Base-by-base conservation (phyloP, 1,140 invertebrate genomes). In the silkworm (Bombyx mori) region DNA sequence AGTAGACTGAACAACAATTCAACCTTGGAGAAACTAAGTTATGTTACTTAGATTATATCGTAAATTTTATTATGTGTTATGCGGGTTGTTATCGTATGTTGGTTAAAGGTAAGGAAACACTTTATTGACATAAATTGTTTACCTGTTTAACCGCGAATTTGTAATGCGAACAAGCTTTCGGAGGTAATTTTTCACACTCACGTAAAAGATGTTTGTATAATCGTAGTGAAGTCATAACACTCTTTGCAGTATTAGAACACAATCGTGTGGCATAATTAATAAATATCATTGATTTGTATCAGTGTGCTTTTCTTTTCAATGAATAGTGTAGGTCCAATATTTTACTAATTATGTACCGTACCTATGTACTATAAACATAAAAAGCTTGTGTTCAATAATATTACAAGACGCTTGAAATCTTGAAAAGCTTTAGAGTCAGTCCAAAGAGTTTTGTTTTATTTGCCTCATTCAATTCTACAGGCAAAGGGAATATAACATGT, bases 121-220 rank as follows among this genome's bases (percentile, higher is more conserved):
- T 52, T 52, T 53, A 12, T 9, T 44, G 45, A 44, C 51, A 44
- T 42, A 44, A 12, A 44, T 1, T 42, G 6, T 5, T 35, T 74
- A 86, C 83, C 78, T 87, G 84, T 69, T 79, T 84, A 44, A 87
- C 66, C 60, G 78, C 72, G 63, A 87, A 87, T 71, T 85, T 87
- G 56, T 87, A 85, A 79, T 85, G 72, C 84, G 84, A 84, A 84
- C 82, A 85, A 69, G 84, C 84, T 63, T 85, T 81, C 26, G 79
- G 75, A 49, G 84, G 84, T 60, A 87, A 73, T 62, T 61, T 82
- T 63, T 87, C 82, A 68, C 84, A 87, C 64, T 87, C 75, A 56
- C 84, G 79, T 75, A 87, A 71, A 58, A 87, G 69, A 68, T 78
- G 68, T 70, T 85, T 87, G 61, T 84, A 87, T 48, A 87, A 68